Evolutionary conservation across 1,140 invertebrate genomes (phyloP).

Genomic region (Bombus confusus): DNA sequence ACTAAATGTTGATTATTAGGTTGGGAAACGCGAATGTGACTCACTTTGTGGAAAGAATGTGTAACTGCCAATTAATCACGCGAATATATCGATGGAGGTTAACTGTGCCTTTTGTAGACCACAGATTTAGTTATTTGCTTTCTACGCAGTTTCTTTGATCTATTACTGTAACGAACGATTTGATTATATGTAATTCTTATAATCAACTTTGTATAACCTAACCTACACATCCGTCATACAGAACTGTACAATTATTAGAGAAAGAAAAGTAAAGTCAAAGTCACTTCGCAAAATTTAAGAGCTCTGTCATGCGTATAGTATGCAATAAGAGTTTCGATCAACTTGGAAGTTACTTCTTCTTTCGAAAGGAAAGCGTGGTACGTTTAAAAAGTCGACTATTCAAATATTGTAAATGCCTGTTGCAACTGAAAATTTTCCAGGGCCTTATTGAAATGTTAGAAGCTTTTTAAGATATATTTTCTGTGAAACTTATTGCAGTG

Average conservation of each 20-base stretch:
- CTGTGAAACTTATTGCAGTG: background rate
- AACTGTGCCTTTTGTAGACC: background rate
- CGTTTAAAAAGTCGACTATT: background rate
- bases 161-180: background rate
- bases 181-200: constrained; percentile 2
- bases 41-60: constrained; percentile 15
- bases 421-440: too few species aligned
- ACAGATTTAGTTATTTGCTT: background rate
- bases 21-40: background rate
- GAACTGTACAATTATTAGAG: background rate
- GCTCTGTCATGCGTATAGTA: too few species aligned
- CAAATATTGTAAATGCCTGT: background rate
- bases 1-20: constrained; percentile 13
- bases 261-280: background rate
- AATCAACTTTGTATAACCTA: background rate
- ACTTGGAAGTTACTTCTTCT: background rate
- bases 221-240: too few species aligned
- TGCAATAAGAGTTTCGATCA: too few species aligned
- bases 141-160: background rate
- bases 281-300: too few species aligned
- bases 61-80: background rate
- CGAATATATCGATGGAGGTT: background rate
- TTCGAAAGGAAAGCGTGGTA: background rate
- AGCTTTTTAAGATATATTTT: too few species aligned
- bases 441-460: too few species aligned